A percentile compares a stretch with the other conserved stretches of the same genome.
phyloP scores from a whole-genome alignment of 2,888 invertebrate genomes.

The Sinopyrophorus schimmeli region DNA sequence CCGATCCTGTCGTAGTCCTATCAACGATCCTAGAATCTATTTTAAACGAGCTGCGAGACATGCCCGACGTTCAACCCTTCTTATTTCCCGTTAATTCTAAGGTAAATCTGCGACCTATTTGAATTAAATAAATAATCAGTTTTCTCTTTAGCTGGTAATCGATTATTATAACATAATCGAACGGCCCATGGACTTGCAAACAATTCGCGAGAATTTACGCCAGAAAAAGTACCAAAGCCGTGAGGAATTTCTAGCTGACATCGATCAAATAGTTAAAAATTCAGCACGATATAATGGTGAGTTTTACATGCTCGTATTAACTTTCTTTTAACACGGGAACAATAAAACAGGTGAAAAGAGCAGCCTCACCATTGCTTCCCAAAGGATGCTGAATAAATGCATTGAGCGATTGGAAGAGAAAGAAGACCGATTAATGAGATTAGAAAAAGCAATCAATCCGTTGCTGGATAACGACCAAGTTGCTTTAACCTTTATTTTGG shows the following conservation, averaged over 20 bases:
- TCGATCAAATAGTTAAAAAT: slow-evolving; percentile 95
- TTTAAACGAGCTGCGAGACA: slow-evolving; percentile 86
- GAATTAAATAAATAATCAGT: too few species aligned
- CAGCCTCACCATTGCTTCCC: slow-evolving; percentile 82
- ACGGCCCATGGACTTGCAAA: slow-evolving; percentile 96
- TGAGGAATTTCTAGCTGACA: slow-evolving; percentile 94
- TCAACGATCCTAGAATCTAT: slow-evolving; percentile 90
- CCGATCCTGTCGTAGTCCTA: slow-evolving; percentile 95
- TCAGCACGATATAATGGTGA: slow-evolving; percentile 88
- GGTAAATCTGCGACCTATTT: slow-evolving; percentile 56
- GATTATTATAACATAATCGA: slow-evolving; percentile 93
- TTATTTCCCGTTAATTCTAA: slow-evolving; percentile 93
- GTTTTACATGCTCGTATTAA: not conserved
- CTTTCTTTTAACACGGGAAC: not conserved
- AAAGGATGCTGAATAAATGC: slow-evolving; percentile 85
- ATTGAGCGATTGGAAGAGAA: slow-evolving; percentile 87
- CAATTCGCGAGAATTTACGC: slow-evolving; percentile 86
- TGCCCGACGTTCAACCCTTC: slow-evolving; percentile 93
- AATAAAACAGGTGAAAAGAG: slow-evolving; percentile 68
- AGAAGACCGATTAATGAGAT: slow-evolving; percentile 90
- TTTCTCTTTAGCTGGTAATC: slow-evolving; percentile 84
- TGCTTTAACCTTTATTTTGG: slow-evolving; percentile 90
- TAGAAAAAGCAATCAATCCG: slow-evolving; percentile 98
- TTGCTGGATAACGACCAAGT: slow-evolving; percentile 95
- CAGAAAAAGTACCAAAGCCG: slow-evolving; percentile 91